These are phyloP conservation scores for Lumbricus terrestris DNA, from an alignment of 2,888 invertebrate species.

Conservation along the genomic window DNA sequence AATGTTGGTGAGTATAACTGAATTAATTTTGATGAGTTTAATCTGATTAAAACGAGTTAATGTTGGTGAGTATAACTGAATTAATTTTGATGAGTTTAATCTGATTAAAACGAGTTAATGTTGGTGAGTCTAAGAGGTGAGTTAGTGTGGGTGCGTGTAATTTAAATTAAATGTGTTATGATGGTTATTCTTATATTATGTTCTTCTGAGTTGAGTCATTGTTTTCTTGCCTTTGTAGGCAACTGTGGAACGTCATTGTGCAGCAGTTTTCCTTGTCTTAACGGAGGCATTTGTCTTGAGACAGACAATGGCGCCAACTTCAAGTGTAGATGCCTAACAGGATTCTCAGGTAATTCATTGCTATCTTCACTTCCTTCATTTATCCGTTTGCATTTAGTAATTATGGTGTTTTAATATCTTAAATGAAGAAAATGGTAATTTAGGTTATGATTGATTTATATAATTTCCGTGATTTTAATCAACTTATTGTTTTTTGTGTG, in stretches of 20 bases:
- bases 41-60: not conserved
- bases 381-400: not conserved
- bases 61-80: not conserved
- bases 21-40: too few species aligned
- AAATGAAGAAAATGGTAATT: too few species aligned
- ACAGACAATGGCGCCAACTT: not conserved
- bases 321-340: slow-evolving; percentile 25
- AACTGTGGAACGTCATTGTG: slow-evolving; percentile 78
- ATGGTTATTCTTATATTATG: too few species aligned
- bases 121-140: too few species aligned
- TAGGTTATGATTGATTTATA: too few species aligned
- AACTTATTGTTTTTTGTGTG: too few species aligned
- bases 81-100: too few species aligned
- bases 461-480: too few species aligned
- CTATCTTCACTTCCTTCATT: rapidly evolving
- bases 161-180: not conserved
- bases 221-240: slow-evolving; percentile 40
- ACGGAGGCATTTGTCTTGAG: slow-evolving; percentile 72
- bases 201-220: too few species aligned
- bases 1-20: too few species aligned
- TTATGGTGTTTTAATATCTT: not conserved
- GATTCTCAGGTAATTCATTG: slow-evolving; percentile 19
- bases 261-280: slow-evolving; percentile 75
- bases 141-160: not conserved
- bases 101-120: not conserved